Base-by-base conservation (phyloP, 2,888 invertebrate genomes). In the Rugalucina vietnamica region DNA sequence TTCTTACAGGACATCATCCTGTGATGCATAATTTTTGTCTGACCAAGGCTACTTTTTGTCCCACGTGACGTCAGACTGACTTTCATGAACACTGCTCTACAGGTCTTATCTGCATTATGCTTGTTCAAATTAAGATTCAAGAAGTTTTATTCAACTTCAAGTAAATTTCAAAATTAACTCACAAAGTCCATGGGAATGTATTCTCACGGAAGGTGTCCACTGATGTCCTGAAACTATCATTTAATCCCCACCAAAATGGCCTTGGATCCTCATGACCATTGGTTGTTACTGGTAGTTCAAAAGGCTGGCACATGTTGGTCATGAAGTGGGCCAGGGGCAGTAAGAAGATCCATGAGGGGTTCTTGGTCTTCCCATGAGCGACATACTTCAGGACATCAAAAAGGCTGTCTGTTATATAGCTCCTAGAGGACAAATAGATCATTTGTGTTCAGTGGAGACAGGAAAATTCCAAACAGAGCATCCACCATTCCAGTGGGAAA, bases 251-350 rank as follows among this genome's bases (percentile, higher is more conserved):
- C 85, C 85, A 85, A 0, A 27, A 12, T 8, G 82, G 80, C 29
- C 29, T 32, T 10, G 0, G 12, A 39, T 36, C 54, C 39, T 82
- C 79, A 70, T 85, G 85, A 27, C 27, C 43, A 24, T 37, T 14
- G 37, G 82, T 80, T 37, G 24, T n/a, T 0, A n/a, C 34, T 32
- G 77, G 77, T 43, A 43, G 27, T 34, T 85, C 37, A 72, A 39
- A 82, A 1, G 85, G 80, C 18, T 29, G 34, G 12, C 79, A 74
- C 0, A 27, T 24, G 14, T 36, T 78, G 2, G 39, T 75, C 39
- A 85, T 69, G 29, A 85, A 77, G 24, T 85, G 85, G 29, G 82
- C 39, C 78, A 71, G 73, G 12, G 85, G 85, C 82, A 85, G 50
- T 21, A 85, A 29, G 60, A 36, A 85, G 32, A 85, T 8, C 85